A percentile compares a stretch with the other conserved stretches of the same genome.
Evolutionary conservation across 2,797 vertebrate genomes (phyloP).

Genomic region (Poeciliopsis presidionis): DNA sequence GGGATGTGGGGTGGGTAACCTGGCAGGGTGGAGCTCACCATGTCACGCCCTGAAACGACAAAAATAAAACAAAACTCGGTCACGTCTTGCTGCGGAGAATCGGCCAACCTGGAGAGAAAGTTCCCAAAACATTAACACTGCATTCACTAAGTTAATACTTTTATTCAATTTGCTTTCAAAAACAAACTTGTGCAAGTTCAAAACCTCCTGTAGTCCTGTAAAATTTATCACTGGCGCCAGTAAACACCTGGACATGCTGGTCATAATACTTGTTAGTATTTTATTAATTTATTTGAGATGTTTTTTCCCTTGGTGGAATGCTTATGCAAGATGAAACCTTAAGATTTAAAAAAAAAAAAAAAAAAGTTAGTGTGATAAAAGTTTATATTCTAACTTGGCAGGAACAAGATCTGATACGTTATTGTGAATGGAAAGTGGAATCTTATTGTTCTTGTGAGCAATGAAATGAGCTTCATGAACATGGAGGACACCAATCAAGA

Average conservation of each 20-base stretch:
- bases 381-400: not conserved
- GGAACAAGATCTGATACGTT: not conserved
- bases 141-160: not conserved
- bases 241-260: not conserved
- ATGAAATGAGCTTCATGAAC: not conserved
- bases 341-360: not conserved
- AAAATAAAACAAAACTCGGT: not conserved
- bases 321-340: not conserved
- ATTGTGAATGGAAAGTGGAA: not conserved
- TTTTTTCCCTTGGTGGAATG: not conserved
- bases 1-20: conserved; percentile 95
- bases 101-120: not conserved
- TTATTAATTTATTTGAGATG: not conserved
- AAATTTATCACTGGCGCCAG: not conserved
- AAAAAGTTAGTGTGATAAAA: not conserved
- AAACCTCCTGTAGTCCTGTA: not conserved
- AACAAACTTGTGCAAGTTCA: not conserved
- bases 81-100: not conserved
- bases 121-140: not conserved
- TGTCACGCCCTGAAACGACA: conserved; percentile 85
- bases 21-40: conserved; percentile 90
- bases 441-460: not conserved
- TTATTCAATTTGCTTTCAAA: not conserved
- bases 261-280: not conserved
- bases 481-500: not conserved